These are phyloP conservation scores for Drosophila tanythrix DNA, from an alignment of 2,888 invertebrate species.

Conservation along the genomic window DNA sequence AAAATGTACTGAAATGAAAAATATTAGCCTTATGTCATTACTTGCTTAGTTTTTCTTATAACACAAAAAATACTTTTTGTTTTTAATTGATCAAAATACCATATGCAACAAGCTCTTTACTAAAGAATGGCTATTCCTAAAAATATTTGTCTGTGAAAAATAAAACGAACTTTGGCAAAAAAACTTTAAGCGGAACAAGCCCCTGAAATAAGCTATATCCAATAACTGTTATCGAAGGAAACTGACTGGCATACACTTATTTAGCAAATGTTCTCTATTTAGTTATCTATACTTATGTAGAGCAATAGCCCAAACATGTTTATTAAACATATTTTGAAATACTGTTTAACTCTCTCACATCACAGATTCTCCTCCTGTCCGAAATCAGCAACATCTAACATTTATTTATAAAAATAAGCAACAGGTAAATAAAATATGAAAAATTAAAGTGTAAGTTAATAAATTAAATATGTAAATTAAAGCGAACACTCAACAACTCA, in stretches of 20 bases:
- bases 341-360: background rate
- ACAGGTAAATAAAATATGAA: background rate
- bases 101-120: background rate
- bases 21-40: background rate
- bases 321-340: background rate
- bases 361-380: background rate
- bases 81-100: too few species aligned
- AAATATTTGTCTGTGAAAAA: background rate
- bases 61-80: background rate
- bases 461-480: background rate
- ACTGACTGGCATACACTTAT: background rate
- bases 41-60: background rate
- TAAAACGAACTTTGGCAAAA: background rate
- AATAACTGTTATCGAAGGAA: background rate
- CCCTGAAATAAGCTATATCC: background rate
- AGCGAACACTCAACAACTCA: background rate
- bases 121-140: background rate
- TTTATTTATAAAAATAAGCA: background rate
- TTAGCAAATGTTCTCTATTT: background rate
- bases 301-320: background rate
- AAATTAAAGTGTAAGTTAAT: background rate
- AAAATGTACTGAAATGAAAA: background rate
- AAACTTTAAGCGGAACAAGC: background rate
- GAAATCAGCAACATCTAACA: background rate
- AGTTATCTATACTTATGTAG: background rate